These are phyloP conservation scores for Characodon lateralis DNA, from an alignment of 2,797 vertebrate species.

Conservation along the genomic window DNA sequence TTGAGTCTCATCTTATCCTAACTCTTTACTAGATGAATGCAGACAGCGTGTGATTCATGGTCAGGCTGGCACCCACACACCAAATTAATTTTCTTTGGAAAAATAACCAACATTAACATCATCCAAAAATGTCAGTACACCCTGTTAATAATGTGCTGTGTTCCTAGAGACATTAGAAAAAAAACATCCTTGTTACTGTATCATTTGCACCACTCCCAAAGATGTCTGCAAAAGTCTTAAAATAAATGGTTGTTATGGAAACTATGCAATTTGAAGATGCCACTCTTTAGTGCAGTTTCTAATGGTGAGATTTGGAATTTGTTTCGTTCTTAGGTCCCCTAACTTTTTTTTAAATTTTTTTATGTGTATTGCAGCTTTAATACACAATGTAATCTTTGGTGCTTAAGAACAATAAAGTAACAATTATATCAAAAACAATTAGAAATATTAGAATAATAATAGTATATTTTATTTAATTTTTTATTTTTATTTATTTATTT, in stretches of 20 bases:
- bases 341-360: too few species aligned
- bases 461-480: not conserved
- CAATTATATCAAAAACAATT: not conserved
- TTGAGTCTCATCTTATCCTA: conserved; percentile 7
- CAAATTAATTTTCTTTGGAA: not conserved
- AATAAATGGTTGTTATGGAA: conserved; percentile 6
- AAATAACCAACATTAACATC: not conserved
- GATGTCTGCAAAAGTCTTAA: not conserved
- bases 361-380: too few species aligned
- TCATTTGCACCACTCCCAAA: not conserved
- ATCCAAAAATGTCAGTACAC: not conserved
- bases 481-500: too few species aligned
- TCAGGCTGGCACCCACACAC: conserved; percentile 35
- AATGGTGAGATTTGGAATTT: not conserved
- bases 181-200: not conserved
- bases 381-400: too few species aligned
- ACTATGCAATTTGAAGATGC: not conserved
- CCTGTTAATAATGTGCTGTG: not conserved
- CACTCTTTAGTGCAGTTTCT: not conserved
- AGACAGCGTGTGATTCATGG: conserved; percentile 45
- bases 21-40: conserved; percentile 10
- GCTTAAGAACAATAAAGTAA: too few species aligned
- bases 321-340: not conserved
- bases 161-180: not conserved
- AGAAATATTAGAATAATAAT: not conserved